These are phyloP conservation scores for Sinonovacula constricta DNA, from an alignment of 1,140 invertebrate genomes.

Conservation along the genomic window DNA sequence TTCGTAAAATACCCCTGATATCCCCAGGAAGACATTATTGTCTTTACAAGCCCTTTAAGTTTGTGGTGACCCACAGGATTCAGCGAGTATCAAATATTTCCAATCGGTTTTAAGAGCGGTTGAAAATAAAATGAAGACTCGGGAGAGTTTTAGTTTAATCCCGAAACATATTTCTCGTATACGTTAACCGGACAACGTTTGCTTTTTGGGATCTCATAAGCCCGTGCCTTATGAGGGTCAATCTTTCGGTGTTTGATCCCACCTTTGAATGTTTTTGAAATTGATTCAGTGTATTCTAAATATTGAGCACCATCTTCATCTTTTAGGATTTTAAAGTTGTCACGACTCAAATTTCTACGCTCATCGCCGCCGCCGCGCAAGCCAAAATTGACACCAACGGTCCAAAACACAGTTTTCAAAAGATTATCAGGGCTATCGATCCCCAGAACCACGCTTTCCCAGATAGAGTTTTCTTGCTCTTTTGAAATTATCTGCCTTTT, in stretches of 20 bases:
- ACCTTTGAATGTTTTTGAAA: background rate
- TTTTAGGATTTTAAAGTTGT: background rate
- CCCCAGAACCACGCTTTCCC: slow-evolving; percentile 2
- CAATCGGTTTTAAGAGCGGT: too few relatives aligned
- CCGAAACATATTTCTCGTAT: background rate
- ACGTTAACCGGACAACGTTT: background rate
- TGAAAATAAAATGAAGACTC: background rate
- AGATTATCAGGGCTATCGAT: background rate
- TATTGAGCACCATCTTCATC: background rate
- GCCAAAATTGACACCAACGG: slow-evolving; percentile 16
- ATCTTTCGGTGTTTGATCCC: background rate
- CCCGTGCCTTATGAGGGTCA: background rate
- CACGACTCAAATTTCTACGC: too few relatives aligned
- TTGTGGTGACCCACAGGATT: background rate
- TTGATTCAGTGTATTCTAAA: background rate
- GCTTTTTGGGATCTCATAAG: background rate
- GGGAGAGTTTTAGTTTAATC: background rate
- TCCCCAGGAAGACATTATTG: background rate
- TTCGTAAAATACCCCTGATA: slow-evolving; percentile 5
- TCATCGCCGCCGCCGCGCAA: background rate
- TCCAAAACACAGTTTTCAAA: slow-evolving; percentile 11
- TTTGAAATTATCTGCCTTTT: slow-evolving; percentile 3
- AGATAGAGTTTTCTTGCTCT: slow-evolving; percentile 12
- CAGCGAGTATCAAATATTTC: background rate
- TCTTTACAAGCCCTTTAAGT: background rate